Evolutionary conservation across 1,140 invertebrate genomes (phyloP), one percentile per base, ranked within the genome.

Genomic region (Probaryconus sp.): DNA sequence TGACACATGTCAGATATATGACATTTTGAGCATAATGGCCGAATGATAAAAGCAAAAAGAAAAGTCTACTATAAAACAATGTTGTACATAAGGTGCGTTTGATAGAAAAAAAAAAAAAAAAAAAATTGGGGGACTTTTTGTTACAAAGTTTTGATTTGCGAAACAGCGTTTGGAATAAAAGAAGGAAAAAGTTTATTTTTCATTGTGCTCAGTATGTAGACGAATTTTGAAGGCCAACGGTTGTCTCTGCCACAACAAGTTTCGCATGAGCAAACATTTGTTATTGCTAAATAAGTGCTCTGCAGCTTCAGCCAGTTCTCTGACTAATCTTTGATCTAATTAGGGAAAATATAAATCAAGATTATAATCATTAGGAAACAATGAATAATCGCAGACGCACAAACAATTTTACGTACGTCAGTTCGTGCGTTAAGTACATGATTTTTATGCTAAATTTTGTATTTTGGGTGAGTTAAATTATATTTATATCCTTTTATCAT

Each of bases 361-460:
- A 35, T n/a, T 33, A 14, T 14, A 37, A 37, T 14, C 33, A 7
- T 11, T 14, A 37, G 13, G 3, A 37, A 37, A 13, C 2, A 11
- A 87, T 86, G 84, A 81, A 86, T 70, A 85, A 88, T 75, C 85
- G 87, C 20, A 81, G 88, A 43, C 82, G 89, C 53, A 85, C 83
- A 73, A 84, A 86, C 64, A 89, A 90, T 77, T 91, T 91, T 70
- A 92, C 91, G 2, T 95, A 94, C 84, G 94, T 96, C 48, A 96
- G 94, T 80, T 93, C 94, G n/a, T 96, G 94, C 86, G 94, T 96
- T 5, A 97, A 97, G 87, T 97, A 97, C 83, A 93, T 96, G 90
- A 96, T 97, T 84, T 97, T 97, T 88, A 89, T 96, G 82, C 90
- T 97, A 56, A 97, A 97, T 89, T 96, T 97, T 85, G 88, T 96